Conservation (phyloP, 2,797 vertebrate genomes). For the Halcyon chelicuti region DNA sequence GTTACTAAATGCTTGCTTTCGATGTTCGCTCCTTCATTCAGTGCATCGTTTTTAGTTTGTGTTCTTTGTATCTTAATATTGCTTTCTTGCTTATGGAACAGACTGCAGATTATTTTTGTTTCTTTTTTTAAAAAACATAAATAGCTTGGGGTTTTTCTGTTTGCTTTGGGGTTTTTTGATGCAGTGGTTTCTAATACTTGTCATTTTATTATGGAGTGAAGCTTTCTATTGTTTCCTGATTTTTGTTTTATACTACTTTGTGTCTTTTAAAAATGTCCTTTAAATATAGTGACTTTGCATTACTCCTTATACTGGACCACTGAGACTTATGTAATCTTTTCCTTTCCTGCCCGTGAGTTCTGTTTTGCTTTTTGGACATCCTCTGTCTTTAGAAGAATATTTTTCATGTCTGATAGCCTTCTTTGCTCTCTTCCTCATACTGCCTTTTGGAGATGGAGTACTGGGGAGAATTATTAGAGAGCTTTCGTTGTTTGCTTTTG, state of each 20-base stretch:
- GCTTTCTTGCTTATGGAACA: not conserved
- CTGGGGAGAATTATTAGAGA: not conserved
- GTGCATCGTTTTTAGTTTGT: not conserved
- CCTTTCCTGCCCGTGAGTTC: not conserved
- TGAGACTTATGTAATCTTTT: not conserved
- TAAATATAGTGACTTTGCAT: not conserved
- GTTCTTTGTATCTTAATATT: not conserved
- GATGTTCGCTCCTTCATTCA: not conserved
- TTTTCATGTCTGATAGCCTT: not conserved
- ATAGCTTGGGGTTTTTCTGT: not conserved
- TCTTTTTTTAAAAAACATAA: not conserved
- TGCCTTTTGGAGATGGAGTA: not conserved
- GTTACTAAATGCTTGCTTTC: slow-evolving; percentile 11
- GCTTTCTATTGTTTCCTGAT: slow-evolving; percentile 4
- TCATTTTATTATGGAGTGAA: not conserved
- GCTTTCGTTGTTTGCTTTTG: not conserved
- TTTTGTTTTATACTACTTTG: slow-evolving; percentile 14
- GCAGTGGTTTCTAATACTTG: not conserved
- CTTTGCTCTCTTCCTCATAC: not conserved
- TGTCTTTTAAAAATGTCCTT: not conserved
- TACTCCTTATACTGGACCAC: not conserved
- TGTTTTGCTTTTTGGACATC: not conserved
- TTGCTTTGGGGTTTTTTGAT: not conserved
- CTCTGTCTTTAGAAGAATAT: not conserved
- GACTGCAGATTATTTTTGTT: not conserved